These are phyloP conservation scores for Pocillopora grandis DNA, from an alignment of 92 coral and sea anemone species.

Conservation along the genomic window DNA sequence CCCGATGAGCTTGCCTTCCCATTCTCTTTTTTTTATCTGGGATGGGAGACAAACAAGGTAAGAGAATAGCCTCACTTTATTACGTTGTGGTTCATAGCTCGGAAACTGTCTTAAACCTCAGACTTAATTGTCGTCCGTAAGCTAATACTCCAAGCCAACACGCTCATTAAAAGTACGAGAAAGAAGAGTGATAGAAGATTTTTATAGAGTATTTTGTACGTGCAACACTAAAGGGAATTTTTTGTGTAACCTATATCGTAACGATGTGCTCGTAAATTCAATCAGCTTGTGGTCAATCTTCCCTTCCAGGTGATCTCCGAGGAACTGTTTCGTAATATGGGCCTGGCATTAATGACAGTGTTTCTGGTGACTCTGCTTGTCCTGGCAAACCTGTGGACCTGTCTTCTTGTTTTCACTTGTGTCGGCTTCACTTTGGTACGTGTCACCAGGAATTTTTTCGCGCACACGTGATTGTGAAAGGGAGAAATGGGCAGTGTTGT, in stretches of 20 bases:
- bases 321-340: conserved; percentile 91
- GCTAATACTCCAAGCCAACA: too few species aligned
- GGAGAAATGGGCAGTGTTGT: neutral
- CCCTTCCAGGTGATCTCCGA: conserved; percentile 71
- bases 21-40: conserved; percentile 58
- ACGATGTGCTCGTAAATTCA: neutral
- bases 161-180: too few species aligned
- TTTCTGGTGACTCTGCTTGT: conserved; percentile 78
- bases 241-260: too few species aligned
- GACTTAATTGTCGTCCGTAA: too few species aligned
- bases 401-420: conserved; percentile 83
- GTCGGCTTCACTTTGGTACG: conserved; percentile 93
- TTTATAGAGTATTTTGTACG: too few species aligned
- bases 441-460: neutral
- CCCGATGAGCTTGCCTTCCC: conserved; percentile 61
- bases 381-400: conserved; percentile 88
- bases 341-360: conserved; percentile 80
- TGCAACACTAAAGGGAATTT: too few species aligned
- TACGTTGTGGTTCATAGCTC: too few species aligned
- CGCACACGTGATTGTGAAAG: neutral
- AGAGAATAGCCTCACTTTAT: neutral
- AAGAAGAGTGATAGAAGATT: too few species aligned
- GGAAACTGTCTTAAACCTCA: too few species aligned
- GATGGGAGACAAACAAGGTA: conserved; percentile 91
- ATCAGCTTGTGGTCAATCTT: neutral